Base-by-base conservation (phyloP, 2,113 vertebrate species). In the Aspidoscelis tigris region DNA sequence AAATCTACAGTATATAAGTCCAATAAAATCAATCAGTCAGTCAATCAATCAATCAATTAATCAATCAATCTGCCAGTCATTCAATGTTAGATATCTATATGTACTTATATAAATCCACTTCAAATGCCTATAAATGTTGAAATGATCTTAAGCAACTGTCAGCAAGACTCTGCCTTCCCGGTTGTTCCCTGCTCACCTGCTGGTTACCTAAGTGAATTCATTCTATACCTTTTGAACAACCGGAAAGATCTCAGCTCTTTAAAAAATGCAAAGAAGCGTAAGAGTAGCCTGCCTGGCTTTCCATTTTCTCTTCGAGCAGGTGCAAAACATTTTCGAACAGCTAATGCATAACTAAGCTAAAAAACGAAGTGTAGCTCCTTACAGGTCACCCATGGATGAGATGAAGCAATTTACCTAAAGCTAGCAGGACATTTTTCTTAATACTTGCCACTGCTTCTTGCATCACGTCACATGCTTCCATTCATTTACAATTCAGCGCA, bases 381-480 rank as follows among this genome's bases (percentile, higher is more conserved):
- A 81, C 7, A 87, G 47, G 20, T 69, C 16, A 55, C 88, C 80
- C 82, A 3, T 14, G 80, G 50, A 86, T 47, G 24, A 80, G 24
- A 2, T 78, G 69, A 41, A 87, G 1, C 20, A 44, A 82, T 68
- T 61, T 87, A 24, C 26, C 69, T 53, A n/a, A 79, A 86, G 6
- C 5, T 81, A 86, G 8, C 5, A 83, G n/a, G 6, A 68, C 2
- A 69, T 76, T 88, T 86, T 79, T 44, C 83, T 65, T 41, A 0
- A 3, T 84, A 74, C 14, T 3, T 84, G 78, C 21, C 74, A 39
- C n/a, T 9, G 86, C 9, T 55, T 82, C 24, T 6, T 1, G 61
- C 53, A 0, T 78, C 73, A 77, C 70, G 39, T 55, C 82, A 83
- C 80, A 0, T 75, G 22, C 85, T 83, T 75, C 22, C 18, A 86